phyloP scores from a whole-genome alignment of 2,888 invertebrate species.

The Dolomedes plantarius region DNA sequence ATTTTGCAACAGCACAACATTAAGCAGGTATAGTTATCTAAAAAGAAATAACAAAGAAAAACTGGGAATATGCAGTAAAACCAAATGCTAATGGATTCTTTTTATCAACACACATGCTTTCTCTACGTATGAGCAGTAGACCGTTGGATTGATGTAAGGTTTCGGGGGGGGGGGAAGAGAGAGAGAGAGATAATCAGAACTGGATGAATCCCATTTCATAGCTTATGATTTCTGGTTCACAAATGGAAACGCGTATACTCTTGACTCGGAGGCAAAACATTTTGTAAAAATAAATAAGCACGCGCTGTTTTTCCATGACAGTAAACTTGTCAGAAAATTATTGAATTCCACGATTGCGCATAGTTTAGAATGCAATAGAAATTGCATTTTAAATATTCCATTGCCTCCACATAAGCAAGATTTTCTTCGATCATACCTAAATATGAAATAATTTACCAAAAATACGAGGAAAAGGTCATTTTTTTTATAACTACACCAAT shows the following conservation, averaged over 20 bases:
- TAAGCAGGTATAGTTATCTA: neutral
- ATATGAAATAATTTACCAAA: too few relatives aligned
- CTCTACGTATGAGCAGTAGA: conserved; percentile 16
- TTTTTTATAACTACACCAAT: too few relatives aligned
- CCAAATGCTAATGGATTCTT: conserved; percentile 22
- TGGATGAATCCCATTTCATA: conserved; percentile 3
- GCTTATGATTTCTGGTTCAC: conserved; percentile 6
- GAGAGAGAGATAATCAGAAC: neutral
- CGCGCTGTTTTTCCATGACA: too few relatives aligned
- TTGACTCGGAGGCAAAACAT: neutral
- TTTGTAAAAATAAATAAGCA: neutral
- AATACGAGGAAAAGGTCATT: too few relatives aligned
- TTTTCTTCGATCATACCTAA: too few relatives aligned
- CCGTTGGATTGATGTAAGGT: conserved; percentile 9
- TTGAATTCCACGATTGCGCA: too few relatives aligned
- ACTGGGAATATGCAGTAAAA: neutral
- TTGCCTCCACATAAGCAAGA: too few relatives aligned
- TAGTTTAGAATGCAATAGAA: too few relatives aligned
- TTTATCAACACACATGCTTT: conserved; percentile 5
- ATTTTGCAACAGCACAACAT: neutral
- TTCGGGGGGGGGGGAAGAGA: neutral
- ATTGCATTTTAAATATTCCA: too few relatives aligned
- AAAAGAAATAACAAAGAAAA: neutral
- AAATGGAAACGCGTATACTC: neutral
- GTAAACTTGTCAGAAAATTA: too few relatives aligned